Base-by-base conservation (phyloP, 2,113 vertebrate genomes). In the Polyodon spathula region DNA sequence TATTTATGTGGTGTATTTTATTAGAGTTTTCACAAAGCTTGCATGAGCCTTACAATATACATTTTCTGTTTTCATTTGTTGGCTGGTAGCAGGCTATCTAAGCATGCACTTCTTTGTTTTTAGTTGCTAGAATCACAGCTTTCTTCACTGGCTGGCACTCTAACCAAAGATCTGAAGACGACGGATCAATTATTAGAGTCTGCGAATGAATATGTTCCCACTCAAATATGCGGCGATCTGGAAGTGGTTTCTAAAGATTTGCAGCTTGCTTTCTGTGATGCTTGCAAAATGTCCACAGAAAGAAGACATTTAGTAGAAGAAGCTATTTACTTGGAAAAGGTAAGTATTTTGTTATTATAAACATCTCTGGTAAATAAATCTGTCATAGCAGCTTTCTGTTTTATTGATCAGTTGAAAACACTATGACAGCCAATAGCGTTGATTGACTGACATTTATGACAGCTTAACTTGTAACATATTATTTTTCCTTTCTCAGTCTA, bases 91-190 rank as follows among this genome's bases (percentile, higher is more conserved):
- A 27, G 3, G 27, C 3, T 27, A 2, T 27, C 3, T 27, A 27
- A 27, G 27, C 27, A 3, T 27, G 27, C 27, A 27, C 27, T 27
- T 27, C 27, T 27, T 27, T 27, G 46, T 77, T 77, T 66, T 6
- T 70, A 98, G 95, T 81, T 77, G 48, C 81, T 95, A 75, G 84
- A 92, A 65, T 83, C 85, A 66, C 81, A 90, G 59, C 78, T 97
- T 63, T 77, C 84, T 70, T 60, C 81, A 17, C 77, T 94, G 78
- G 76, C 84, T 67, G 69, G 70, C 66, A 66, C 82, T 66, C 66
- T 97, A 48, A 88, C 77, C 60, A 78, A 74, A 62, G 93, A 96
- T 71, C 64, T 93, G 81, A 81, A 80, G 14, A 68, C 85, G 76
- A 83, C 87, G 37, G 86, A 89, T 61, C 79, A 86, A 1, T 90